Evolutionary conservation across 2,797 vertebrate species (phyloP).

Genomic region (Cryptoprocta ferox): DNA sequence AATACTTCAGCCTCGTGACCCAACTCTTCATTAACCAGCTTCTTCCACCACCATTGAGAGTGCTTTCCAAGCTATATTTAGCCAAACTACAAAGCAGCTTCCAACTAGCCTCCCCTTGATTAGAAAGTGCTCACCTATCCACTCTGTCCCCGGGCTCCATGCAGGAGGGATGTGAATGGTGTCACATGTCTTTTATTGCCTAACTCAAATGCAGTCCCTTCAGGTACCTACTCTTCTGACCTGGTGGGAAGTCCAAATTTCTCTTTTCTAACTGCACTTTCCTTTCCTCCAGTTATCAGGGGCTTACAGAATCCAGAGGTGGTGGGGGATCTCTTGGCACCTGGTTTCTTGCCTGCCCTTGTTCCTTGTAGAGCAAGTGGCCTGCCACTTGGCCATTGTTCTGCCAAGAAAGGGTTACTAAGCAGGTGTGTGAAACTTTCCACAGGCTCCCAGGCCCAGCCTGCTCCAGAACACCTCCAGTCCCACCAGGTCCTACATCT

Average conservation of each 20-base stretch:
- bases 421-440: background rate
- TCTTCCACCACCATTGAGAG: background rate
- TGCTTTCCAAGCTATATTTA: background rate
- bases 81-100: background rate
- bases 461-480: background rate
- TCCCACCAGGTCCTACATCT: background rate
- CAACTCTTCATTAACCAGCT: background rate
- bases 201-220: background rate
- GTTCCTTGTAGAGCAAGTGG: background rate
- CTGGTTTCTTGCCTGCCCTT: background rate
- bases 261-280: background rate
- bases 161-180: background rate
- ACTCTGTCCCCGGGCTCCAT: background rate
- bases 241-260: background rate
- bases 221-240: background rate
- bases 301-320: background rate
- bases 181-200: background rate
- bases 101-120: background rate
- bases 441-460: background rate
- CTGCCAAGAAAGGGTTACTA: background rate
- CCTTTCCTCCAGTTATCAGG: background rate
- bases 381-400: background rate
- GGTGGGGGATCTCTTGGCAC: background rate
- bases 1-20: background rate
- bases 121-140: background rate